A percentile compares a stretch with the other conserved stretches of the same genome.
Conservation (phyloP, 2,797 vertebrate species). For the Tapera naevia region DNA sequence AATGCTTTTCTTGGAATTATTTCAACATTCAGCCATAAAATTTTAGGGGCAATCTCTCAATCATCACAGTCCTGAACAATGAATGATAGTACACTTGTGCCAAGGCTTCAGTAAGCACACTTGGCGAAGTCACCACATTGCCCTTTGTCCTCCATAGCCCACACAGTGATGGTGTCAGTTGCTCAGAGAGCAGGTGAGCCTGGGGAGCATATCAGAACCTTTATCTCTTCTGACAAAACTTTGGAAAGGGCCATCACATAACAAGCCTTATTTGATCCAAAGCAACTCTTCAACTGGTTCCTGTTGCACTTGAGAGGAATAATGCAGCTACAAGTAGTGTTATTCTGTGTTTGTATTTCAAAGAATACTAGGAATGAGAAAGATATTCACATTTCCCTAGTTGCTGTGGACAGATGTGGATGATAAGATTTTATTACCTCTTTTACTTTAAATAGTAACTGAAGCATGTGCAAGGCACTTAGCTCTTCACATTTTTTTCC, state of each 20-base stretch:
- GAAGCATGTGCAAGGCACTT: neutral
- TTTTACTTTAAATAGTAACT: slow-evolving; percentile 1
- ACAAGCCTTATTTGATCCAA: neutral
- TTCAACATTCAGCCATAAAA: neutral
- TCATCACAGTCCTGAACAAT: neutral
- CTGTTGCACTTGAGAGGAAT: neutral
- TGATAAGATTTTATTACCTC: neutral
- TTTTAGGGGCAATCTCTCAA: neutral
- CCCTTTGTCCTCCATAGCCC: neutral
- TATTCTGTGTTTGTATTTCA: neutral
- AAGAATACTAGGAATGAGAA: neutral
- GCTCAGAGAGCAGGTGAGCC: neutral
- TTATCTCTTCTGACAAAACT: neutral
- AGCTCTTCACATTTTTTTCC: neutral
- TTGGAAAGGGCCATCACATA: neutral
- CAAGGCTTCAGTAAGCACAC: neutral
- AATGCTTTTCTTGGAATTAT: neutral
- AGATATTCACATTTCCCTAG: neutral
- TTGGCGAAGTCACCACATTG: neutral
- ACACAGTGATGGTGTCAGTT: accelerated
- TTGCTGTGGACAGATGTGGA: neutral
- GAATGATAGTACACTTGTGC: neutral
- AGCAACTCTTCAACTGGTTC: neutral
- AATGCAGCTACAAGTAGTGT: neutral
- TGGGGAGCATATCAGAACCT: neutral